Conservation (phyloP, 2,888 invertebrate genomes). For the Odontomyia ornata region DNA sequence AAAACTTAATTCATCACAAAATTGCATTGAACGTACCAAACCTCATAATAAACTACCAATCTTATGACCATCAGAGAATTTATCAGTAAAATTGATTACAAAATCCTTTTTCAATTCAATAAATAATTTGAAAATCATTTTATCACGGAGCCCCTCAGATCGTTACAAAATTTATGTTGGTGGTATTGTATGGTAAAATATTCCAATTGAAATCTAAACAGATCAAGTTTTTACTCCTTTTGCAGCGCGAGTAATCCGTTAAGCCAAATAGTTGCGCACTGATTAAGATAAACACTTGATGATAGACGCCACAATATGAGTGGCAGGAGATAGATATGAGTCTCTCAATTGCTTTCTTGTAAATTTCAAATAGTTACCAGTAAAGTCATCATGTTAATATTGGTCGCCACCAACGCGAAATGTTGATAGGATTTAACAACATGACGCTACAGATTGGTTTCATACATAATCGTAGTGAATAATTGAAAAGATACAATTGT, state of each 20-base stretch:
- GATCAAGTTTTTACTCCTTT: neutral
- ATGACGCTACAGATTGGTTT: neutral
- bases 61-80: neutral
- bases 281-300: slow-evolving; percentile 37
- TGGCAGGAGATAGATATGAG: neutral
- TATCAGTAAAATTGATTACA: neutral
- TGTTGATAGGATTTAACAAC: neutral
- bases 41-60: neutral
- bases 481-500: neutral
- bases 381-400: neutral
- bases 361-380: neutral
- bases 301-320: slow-evolving; percentile 11
- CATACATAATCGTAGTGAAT: too few relatives aligned
- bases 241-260: slow-evolving; percentile 1
- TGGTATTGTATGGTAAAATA: neutral
- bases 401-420: slow-evolving; percentile 14
- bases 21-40: neutral
- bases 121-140: neutral
- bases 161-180: neutral
- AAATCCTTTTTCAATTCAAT: neutral
- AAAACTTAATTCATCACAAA: neutral
- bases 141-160: neutral
- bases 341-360: neutral
- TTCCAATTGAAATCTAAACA: neutral
- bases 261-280: slow-evolving; percentile 18